Evolutionary conservation across 2,113 vertebrate genomes (phyloP).

Genomic region (Otocyon megalotis): DNA sequence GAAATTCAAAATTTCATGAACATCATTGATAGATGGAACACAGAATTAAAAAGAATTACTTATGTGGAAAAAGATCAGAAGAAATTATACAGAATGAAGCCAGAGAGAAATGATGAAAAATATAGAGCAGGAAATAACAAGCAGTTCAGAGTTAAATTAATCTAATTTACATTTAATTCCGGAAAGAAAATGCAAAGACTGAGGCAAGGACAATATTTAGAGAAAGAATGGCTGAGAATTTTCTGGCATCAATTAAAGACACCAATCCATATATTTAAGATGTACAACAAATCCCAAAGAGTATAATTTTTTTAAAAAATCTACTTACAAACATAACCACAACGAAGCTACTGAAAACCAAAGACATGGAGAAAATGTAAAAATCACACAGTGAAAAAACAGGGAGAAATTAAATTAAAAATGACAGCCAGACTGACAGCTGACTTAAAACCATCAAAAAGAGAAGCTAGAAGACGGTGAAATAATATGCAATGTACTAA

Average conservation of each 20-base stretch:
- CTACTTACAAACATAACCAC: not conserved
- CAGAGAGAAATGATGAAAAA: constrained; percentile 33
- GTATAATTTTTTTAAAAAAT: not conserved
- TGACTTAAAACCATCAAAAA: constrained; percentile 18
- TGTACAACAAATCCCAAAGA: not conserved
- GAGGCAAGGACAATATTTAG: constrained; percentile 11
- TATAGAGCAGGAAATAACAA: not conserved
- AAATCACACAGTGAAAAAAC: not conserved
- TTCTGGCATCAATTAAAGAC: not conserved
- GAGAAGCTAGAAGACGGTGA: not conserved
- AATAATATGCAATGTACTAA: not conserved
- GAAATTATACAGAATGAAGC: constrained; percentile 1
- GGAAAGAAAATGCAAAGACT: not conserved
- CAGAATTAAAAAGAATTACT: constrained; percentile 17
- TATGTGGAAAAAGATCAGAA: not conserved
- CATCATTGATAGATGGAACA: not conserved
- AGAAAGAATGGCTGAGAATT: not conserved
- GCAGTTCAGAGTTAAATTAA: not conserved
- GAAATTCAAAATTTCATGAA: constrained; percentile 4
- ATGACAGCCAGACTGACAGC: not conserved
- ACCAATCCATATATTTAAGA: not conserved
- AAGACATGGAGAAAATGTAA: constrained; percentile 32
- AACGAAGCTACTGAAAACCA: not conserved
- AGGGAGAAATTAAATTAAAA: constrained; percentile 15
- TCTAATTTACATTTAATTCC: constrained; percentile 10